Conservation (phyloP, 2,888 invertebrate species). For the Rhopalosiphum nymphaeae region DNA sequence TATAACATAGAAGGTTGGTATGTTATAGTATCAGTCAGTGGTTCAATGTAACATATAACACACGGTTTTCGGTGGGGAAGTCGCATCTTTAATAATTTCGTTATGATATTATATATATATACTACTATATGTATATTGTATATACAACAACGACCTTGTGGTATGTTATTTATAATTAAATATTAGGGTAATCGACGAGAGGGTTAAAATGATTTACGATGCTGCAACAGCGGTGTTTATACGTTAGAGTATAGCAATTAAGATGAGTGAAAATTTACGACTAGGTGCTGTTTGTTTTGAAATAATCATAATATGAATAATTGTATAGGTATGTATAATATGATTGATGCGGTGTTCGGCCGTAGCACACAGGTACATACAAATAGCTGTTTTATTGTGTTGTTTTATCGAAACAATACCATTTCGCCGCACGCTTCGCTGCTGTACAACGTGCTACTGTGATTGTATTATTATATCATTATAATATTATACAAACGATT, state of each 20-base stretch:
- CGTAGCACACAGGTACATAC: background rate
- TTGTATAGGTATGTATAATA: background rate
- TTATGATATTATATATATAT: background rate
- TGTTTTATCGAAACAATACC: slow-evolving; percentile 7
- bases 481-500: background rate
- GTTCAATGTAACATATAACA: background rate
- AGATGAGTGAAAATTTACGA: background rate
- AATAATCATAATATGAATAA: slow-evolving; percentile 18
- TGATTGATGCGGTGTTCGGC: background rate
- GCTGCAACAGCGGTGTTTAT: background rate
- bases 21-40: too few relatives aligned
- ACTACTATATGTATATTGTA: background rate
- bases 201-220: slow-evolving; percentile 26
- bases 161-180: slow-evolving; percentile 21
- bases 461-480: background rate
- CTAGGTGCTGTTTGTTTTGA: background rate
- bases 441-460: background rate
- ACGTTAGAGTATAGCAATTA: background rate
- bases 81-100: background rate
- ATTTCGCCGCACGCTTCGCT: background rate
- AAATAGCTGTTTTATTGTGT: background rate
- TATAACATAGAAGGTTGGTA: too few relatives aligned
- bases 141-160: background rate
- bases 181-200: background rate
- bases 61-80: background rate